Conservation (phyloP, 2,797 vertebrate genomes). For the Ataeniobius toweri region DNA sequence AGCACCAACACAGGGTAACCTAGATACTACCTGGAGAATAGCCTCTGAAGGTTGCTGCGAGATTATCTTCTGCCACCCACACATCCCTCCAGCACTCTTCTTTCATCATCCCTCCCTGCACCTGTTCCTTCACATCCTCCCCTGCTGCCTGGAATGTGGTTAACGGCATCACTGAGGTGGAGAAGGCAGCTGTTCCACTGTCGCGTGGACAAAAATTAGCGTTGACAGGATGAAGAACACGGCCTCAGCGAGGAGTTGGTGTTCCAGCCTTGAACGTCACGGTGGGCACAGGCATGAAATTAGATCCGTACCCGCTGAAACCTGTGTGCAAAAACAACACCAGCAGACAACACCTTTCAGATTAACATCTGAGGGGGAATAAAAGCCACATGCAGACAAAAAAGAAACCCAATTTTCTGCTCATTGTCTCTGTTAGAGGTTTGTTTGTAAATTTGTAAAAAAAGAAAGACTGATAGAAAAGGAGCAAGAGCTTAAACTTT, state of each 20-base stretch:
- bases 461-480: conserved; percentile 12
- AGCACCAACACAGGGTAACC: conserved; percentile 62
- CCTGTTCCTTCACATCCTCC: conserved; percentile 46
- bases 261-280: conserved; percentile 27
- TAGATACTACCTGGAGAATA: conserved; percentile 62
- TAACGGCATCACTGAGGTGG: conserved; percentile 41
- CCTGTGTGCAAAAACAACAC: conserved; percentile 9
- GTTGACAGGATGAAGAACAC: conserved; percentile 18
- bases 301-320: conserved; percentile 15
- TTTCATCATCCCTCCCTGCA: conserved; percentile 52
- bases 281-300: conserved; percentile 33
- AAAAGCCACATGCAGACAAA: conserved; percentile 2
- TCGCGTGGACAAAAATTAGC: conserved; percentile 27
- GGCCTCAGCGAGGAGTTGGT: conserved; percentile 6
- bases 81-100: conserved; percentile 61
- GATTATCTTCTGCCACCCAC: conserved; percentile 69
- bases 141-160: conserved; percentile 43
- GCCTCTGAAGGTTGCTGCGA: conserved; percentile 65
- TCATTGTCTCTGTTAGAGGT: not conserved
- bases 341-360: conserved; percentile 13
- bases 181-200: conserved; percentile 37
- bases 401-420: conserved; percentile 4
- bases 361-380: conserved; percentile 7
- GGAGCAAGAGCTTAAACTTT: not conserved
- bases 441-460: conserved; percentile 9